Base-by-base conservation (phyloP, 2,113 vertebrate species). In the Salvator merianae region DNA sequence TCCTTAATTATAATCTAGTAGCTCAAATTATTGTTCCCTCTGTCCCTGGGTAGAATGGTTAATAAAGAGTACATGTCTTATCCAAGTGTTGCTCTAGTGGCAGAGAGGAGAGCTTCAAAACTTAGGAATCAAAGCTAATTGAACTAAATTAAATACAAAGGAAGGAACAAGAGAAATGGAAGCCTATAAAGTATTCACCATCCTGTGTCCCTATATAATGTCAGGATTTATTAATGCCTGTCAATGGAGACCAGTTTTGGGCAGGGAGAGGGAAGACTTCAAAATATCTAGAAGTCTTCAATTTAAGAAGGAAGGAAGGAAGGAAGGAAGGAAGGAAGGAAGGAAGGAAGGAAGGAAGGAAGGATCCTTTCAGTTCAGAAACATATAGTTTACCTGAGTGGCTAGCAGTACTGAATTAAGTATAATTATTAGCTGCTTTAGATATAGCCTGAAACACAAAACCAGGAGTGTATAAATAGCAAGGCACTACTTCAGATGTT, bases 191-290 rank as follows among this genome's bases (percentile, higher is more conserved):
- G 32, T 3, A 83, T 87, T 79, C 32, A 79, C 7, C 83, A 6
- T 90, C 92, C 38, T 75, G 28, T 79, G 73, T 74, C 30, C 20
- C 68, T 89, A 40, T 43, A 10, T 90, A 59, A 90, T 69, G 24
- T 70, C 76, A 77, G 88, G 91, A 71, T 85, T 93, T 93, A 91
- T 90, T 87, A 90, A 66, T 43, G 38, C 88, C 16, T 59, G 16
- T 59, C 55, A 59, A 92, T 88, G 81, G 53, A 87, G 1, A 93
- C 68, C 32, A 92, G 86, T 71, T 72, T 66, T 81, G 43, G 8
- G 88, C 80, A 87, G 88, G 9, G 82, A 84, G n/a, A n/a, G n/a
- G n/a, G n/a, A n/a, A 85, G 84, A 92, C 92, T 92, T 84, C 89
- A 88, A 86, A 77, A 85, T 90, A 89, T 86, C 91, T 81, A 86